Conservation (phyloP, 2,888 invertebrate species). For the Amphimallon solstitiale region DNA sequence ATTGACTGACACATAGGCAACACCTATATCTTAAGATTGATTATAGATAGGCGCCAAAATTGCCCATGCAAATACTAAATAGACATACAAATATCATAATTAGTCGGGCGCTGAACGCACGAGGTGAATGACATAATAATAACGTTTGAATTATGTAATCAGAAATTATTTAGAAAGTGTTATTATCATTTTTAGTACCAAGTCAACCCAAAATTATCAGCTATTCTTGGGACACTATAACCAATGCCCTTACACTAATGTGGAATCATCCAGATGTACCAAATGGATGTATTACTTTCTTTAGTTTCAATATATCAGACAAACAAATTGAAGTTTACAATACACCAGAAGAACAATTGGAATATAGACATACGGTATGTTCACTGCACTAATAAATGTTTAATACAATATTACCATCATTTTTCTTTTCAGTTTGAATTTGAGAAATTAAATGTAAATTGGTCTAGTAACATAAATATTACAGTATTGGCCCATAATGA, state of each 20-base stretch:
- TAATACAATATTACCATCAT: not conserved
- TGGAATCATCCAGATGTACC: slow-evolving; percentile 12
- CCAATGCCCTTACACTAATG: not conserved
- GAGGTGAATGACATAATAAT: too few relatives aligned
- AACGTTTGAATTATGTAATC: too few relatives aligned
- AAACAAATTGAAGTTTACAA: not conserved
- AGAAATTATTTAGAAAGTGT: too few relatives aligned
- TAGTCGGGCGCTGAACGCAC: too few relatives aligned
- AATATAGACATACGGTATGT: slow-evolving; percentile 1
- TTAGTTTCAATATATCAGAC: not conserved
- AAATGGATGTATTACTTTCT: not conserved
- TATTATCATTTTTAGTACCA: not conserved
- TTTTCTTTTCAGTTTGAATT: slow-evolving; percentile 7
- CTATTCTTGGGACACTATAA: not conserved
- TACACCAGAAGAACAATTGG: not conserved
- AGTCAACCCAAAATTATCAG: not conserved
- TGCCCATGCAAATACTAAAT: too few relatives aligned
- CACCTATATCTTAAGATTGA: too few relatives aligned
- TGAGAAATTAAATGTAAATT: not conserved
- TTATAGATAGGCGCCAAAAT: too few relatives aligned
- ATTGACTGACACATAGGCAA: too few relatives aligned
- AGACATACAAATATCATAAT: too few relatives aligned
- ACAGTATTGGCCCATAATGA: not conserved
- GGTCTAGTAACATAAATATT: not conserved
- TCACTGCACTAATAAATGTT: not conserved